These are phyloP conservation scores for Drosophila oshimai DNA, from an alignment of 1,140 invertebrate species.

Conservation along the genomic window DNA sequence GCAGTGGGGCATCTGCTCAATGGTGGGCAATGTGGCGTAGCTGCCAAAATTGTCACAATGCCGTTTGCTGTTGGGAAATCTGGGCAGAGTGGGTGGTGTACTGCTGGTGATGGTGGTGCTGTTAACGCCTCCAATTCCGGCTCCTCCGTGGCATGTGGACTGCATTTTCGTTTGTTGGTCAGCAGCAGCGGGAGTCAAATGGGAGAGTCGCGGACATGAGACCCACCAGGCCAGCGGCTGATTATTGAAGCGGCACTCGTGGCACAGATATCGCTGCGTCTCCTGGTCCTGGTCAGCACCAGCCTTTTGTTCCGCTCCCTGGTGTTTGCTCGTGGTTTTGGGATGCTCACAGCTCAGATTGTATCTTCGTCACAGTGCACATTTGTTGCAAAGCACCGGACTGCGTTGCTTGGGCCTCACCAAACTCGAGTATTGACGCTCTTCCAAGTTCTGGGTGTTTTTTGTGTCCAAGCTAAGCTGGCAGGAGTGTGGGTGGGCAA, in stretches of 20 bases:
- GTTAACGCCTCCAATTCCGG: neutral
- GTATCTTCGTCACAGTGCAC: constrained; percentile 82
- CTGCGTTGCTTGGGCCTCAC: constrained; percentile 51
- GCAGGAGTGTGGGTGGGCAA: constrained; percentile 7
- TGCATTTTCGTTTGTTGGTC: constrained; percentile 49
- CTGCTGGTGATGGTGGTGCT: neutral
- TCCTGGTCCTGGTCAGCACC: neutral
- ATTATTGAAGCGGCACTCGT: constrained; percentile 77
- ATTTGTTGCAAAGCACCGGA: constrained; percentile 76
- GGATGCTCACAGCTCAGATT: constrained; percentile 80
- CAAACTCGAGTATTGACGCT: constrained; percentile 57
- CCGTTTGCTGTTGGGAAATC: constrained; percentile 57
- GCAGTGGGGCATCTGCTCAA: constrained; percentile 52
- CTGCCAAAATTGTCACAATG: constrained; percentile 76
- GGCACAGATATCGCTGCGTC: constrained; percentile 62
- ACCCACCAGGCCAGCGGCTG: constrained; percentile 80
- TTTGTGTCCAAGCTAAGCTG: too few relatives aligned
- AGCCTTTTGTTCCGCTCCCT: neutral
- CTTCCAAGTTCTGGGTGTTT: neutral
- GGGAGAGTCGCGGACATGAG: constrained; percentile 76
- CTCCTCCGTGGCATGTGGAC: constrained; percentile 31
- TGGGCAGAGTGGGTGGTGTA: constrained; percentile 27
- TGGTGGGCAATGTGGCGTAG: constrained; percentile 69
- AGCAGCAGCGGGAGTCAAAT: constrained; percentile 50
- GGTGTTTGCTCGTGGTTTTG: constrained; percentile 1